Conservation (phyloP, 2,113 vertebrate species). For the Caranx melampygus region DNA sequence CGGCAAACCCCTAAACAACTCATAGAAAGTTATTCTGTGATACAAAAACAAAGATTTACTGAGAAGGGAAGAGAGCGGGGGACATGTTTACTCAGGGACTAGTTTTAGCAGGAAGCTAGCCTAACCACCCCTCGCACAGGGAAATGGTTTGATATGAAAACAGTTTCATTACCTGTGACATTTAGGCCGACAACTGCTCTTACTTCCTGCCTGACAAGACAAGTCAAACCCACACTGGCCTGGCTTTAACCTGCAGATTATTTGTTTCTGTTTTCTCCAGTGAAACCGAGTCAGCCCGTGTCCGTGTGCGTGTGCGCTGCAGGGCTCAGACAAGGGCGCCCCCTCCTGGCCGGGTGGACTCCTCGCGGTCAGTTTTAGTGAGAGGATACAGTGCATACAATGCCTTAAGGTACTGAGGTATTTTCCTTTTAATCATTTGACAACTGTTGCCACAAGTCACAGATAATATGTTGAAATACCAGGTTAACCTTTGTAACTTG, state of each 20-base stretch:
- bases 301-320: too few relatives aligned
- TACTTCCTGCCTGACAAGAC: neutral
- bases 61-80: neutral
- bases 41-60: neutral
- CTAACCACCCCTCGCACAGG: neutral
- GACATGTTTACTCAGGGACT: neutral
- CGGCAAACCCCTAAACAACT: neutral
- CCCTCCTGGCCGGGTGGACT: neutral
- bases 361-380: neutral
- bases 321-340: neutral
- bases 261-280: neutral
- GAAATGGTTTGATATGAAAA: neutral
- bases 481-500: too few relatives aligned
- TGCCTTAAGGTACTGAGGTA: neutral
- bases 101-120: slow-evolving; percentile 11
- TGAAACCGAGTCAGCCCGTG: neutral
- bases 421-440: too few relatives aligned
- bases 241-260: too few relatives aligned
- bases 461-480: too few relatives aligned
- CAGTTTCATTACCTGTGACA: slow-evolving; percentile 6
- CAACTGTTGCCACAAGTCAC: too few relatives aligned
- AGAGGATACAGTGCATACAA: neutral
- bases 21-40: neutral
- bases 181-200: neutral
- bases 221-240: neutral